Conservation (phyloP, 1,140 invertebrate genomes). For the Aphaenogaster ashmeadi region DNA sequence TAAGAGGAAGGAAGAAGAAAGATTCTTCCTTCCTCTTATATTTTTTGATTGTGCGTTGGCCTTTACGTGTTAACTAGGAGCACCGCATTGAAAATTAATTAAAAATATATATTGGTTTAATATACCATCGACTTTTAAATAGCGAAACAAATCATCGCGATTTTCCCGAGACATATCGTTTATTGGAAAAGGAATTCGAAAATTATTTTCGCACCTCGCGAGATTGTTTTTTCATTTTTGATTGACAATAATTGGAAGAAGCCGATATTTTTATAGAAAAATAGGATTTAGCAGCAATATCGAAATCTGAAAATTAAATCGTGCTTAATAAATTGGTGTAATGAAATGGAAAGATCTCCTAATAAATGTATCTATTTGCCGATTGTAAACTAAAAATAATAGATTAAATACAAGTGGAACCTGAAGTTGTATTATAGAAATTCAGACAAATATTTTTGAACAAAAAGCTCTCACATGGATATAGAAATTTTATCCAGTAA, state of each 20-base stretch:
- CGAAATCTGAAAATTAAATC: conserved; percentile 8
- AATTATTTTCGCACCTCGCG: background rate
- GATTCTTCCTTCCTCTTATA: no score
- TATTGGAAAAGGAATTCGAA: background rate
- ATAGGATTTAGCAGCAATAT: background rate
- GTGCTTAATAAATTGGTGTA: background rate
- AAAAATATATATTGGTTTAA: conserved; percentile 54
- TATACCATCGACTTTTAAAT: background rate
- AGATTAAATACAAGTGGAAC: background rate
- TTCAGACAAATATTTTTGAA: conserved; percentile 1
- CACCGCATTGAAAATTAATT: conserved; percentile 55
- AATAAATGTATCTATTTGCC: background rate
- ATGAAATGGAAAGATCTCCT: background rate
- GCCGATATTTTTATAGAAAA: background rate
- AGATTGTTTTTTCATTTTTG: background rate
- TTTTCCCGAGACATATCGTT: background rate
- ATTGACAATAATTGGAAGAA: background rate
- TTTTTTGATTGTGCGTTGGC: no score
- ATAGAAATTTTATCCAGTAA: conserved; percentile 35
- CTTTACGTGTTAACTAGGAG: conserved; percentile 61
- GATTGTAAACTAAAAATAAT: background rate
- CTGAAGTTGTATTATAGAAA: conserved; percentile 4
- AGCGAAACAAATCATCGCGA: background rate
- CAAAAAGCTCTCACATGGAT: conserved; percentile 1
- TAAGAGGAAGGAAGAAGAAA: no score